phyloP scores from a whole-genome alignment of 2,797 vertebrate species.

The Cyprinodon diabolis region DNA sequence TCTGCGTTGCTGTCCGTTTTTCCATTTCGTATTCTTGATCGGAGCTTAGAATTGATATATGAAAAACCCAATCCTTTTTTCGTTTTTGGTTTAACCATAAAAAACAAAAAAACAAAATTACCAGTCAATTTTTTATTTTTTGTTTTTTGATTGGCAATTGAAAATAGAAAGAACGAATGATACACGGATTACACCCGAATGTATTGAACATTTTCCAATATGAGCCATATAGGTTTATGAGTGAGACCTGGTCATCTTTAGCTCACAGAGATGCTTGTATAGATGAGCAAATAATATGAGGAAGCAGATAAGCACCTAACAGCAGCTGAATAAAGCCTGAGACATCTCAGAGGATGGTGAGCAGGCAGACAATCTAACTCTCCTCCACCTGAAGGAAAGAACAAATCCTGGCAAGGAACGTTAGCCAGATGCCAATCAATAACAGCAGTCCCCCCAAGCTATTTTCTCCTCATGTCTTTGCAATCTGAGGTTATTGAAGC shows the following conservation, averaged over 20 bases:
- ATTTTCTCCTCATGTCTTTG: slow-evolving; percentile 19
- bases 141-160: too few relatives aligned
- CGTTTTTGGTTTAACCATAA: too few relatives aligned
- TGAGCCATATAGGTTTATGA: background rate
- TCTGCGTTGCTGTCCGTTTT: too few relatives aligned
- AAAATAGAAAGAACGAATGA: too few relatives aligned
- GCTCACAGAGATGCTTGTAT: slow-evolving; percentile 11
- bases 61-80: too few relatives aligned
- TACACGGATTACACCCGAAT: too few relatives aligned
- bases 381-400: slow-evolving; percentile 25
- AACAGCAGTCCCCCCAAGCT: slow-evolving; percentile 15
- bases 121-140: too few relatives aligned
- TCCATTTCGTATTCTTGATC: too few relatives aligned
- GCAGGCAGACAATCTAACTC: slow-evolving; percentile 12
- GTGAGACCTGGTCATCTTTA: slow-evolving; percentile 6
- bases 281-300: slow-evolving; percentile 22
- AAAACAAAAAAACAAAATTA: too few relatives aligned
- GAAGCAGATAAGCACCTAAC: slow-evolving; percentile 14
- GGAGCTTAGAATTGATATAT: too few relatives aligned
- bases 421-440: slow-evolving; percentile 46
- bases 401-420: slow-evolving; percentile 20
- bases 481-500: slow-evolving; percentile 16
- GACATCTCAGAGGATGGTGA: slow-evolving; percentile 19
- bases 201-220: too few relatives aligned
- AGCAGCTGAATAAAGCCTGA: slow-evolving; percentile 12